Conservation (phyloP, 2,797 vertebrate species). For the Knipowitschia caucasica region DNA sequence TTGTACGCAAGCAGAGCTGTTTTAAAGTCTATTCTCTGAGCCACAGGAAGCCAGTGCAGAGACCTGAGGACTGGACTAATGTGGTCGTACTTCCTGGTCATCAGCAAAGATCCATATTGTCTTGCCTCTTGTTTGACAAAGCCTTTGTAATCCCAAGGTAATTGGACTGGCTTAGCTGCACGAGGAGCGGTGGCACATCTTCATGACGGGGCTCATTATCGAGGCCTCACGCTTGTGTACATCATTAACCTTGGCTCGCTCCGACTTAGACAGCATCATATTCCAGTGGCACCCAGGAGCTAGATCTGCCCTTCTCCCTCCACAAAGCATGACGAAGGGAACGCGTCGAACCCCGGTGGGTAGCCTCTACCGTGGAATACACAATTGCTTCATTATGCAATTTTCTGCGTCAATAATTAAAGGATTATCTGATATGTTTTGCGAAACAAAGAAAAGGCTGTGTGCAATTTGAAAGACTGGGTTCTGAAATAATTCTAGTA, state of each 20-base stretch:
- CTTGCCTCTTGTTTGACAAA: slow-evolving; percentile 27
- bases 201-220: slow-evolving; percentile 66
- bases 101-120: slow-evolving; percentile 40
- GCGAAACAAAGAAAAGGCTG: background rate
- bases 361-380: slow-evolving; percentile 37
- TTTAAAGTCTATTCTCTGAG: too few species aligned
- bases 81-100: too few species aligned
- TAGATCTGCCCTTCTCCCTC: slow-evolving; percentile 71
- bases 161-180: slow-evolving; percentile 36
- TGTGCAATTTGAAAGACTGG: background rate
- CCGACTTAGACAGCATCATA: slow-evolving; percentile 73
- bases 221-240: slow-evolving; percentile 62
- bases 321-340: slow-evolving; percentile 54
- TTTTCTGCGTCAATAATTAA: slow-evolving; percentile 25
- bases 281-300: slow-evolving; percentile 67
- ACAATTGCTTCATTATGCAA: slow-evolving; percentile 25
- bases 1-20: too few species aligned
- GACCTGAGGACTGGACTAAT: too few species aligned
- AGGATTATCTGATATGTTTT: background rate
- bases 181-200: slow-evolving; percentile 46
- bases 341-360: slow-evolving; percentile 36
- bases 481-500: background rate
- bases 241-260: slow-evolving; percentile 79
- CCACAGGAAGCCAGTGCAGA: too few species aligned
- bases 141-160: slow-evolving; percentile 42